Base-by-base conservation (phyloP, 1,140 invertebrate species). In the Batillaria attramentaria region DNA sequence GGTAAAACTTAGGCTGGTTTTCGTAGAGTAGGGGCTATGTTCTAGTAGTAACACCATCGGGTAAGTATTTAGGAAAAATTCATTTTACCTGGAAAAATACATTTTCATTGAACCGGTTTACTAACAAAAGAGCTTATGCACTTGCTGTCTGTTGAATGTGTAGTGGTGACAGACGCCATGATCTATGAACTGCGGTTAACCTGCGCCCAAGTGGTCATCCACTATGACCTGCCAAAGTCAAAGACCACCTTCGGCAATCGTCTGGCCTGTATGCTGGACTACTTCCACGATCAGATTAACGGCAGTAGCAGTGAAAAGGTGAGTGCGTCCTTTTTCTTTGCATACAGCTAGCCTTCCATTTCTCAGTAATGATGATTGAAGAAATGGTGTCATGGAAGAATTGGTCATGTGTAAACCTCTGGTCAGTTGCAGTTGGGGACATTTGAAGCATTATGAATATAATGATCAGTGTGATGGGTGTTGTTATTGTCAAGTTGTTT, bases 161-260 rank as follows among this genome's bases (percentile, higher is more conserved):
- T 72, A 86, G 84, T 86, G 54, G 78, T 80, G 28, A 79, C 72
- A 33, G 84, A 86, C 77, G 60, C 79, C 24, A 78, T 76, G 62
- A 62, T 84, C 20, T 66, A 73, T 13, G 80, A 83, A 18, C 60
- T 84, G 28, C 37, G 46, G 16, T 78, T 86, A 35, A 81, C 65
- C 0, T 66, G 84, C 78, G 86, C 86, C 1, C 81, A 81, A 10
- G 65, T 50, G 24, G 79, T 87, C 3, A 80, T 87, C 3, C 86
- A 87, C 65, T 87, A 74, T 81, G 85, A 86, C 46, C 65, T 86
- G 6, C 83, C 86, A 0, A 66, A 74, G 5, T 82, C 83, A 8
- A 85, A 85, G 74, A 84, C 84, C 33, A 83, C 81, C 77, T 87
- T 87, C 75, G 83, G 86, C 28, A 84, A 82, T 68, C 74, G 86